A percentile compares a stretch with the other conserved stretches of the same genome.
phyloP scores from a whole-genome alignment of 2,797 vertebrate genomes.

The Phalanger gymnotis region DNA sequence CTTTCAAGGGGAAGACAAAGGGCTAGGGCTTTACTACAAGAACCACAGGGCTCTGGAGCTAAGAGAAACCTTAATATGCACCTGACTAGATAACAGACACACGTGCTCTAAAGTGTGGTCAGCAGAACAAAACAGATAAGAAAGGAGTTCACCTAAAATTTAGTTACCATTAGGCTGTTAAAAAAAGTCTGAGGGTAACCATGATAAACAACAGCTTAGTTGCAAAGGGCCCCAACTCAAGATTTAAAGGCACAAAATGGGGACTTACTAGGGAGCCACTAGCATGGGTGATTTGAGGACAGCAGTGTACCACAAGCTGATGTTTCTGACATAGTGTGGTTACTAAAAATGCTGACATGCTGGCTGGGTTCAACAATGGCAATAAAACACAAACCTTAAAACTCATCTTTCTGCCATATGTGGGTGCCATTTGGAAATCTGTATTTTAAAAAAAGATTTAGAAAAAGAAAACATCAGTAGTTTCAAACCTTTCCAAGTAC shows the following conservation, averaged over 20 bases:
- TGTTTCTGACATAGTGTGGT: neutral
- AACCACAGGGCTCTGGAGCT: neutral
- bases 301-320: slow-evolving; percentile 1
- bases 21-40: neutral
- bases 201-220: neutral
- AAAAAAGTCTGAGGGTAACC: neutral
- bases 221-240: slow-evolving; percentile 3
- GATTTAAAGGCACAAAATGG: neutral
- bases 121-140: slow-evolving; percentile 8
- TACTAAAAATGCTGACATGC: slow-evolving; percentile 1
- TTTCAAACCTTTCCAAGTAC: neutral
- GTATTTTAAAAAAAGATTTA: neutral
- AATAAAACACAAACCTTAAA: neutral
- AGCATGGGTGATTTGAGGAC: neutral
- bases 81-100: neutral
- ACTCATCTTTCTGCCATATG: neutral
- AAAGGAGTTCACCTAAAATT: neutral
- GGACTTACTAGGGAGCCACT: neutral
- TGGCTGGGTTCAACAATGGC: neutral
- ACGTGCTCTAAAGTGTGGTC: slow-evolving; percentile 16
- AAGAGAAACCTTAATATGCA: neutral
- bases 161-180: neutral
- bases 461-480: neutral
- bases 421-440: neutral
- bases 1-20: neutral